A percentile compares a stretch with the other conserved stretches of the same genome.
phyloP scores from a whole-genome alignment of 2,888 invertebrate genomes.

The Tinea trinotella region DNA sequence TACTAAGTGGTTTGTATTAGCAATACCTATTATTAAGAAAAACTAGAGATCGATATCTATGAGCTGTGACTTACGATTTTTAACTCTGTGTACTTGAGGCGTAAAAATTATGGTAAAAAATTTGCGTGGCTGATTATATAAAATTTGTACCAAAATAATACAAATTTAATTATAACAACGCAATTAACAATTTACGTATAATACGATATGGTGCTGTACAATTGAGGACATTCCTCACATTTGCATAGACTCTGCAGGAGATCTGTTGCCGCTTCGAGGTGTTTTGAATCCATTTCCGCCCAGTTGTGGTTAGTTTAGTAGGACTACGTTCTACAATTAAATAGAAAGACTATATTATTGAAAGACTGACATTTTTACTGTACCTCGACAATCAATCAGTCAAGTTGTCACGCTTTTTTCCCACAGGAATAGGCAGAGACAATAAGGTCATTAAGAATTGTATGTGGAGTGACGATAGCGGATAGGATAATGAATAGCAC shows the following conservation, averaged over 20 bases:
- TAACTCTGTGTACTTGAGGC: background rate
- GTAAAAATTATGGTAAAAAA: background rate
- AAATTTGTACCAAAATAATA: too few relatives aligned
- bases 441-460: too few relatives aligned
- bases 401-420: too few relatives aligned
- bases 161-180: background rate
- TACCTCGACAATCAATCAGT: too few relatives aligned
- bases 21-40: too few relatives aligned
- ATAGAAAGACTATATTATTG: background rate
- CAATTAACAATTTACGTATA: background rate
- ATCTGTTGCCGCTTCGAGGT: conserved; percentile 48
- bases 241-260: conserved; percentile 35
- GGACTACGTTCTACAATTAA: background rate
- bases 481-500: too few relatives aligned
- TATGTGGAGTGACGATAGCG: too few relatives aligned
- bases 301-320: conserved; percentile 33
- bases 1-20: too few relatives aligned
- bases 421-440: too few relatives aligned
- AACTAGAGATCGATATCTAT: too few relatives aligned
- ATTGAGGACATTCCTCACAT: conserved; percentile 19
- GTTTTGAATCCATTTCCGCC: conserved; percentile 64
- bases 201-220: background rate
- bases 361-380: too few relatives aligned
- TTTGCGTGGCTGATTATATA: background rate
- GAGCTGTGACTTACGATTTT: background rate